A percentile compares a stretch with the other conserved stretches of the same genome.
Conservation (phyloP, 2,797 vertebrate genomes). For the Erethizon dorsatum region DNA sequence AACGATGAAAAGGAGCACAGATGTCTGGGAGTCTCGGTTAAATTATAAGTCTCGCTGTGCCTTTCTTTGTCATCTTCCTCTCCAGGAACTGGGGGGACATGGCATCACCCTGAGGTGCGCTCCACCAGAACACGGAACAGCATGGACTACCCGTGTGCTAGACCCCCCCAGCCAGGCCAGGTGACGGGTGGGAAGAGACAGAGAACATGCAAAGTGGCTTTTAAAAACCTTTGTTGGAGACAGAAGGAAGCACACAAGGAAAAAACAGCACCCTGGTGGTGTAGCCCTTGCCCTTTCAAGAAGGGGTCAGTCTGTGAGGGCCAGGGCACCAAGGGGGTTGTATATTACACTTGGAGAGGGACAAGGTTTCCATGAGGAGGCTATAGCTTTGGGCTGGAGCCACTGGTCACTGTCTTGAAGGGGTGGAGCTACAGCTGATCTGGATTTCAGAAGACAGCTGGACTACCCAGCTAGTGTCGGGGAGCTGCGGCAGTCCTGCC, state of each 20-base stretch:
- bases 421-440: neutral
- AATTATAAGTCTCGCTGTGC: no score
- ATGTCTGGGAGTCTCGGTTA: constrained; percentile 5
- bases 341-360: neutral
- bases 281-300: neutral
- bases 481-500: neutral
- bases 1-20: constrained; percentile 6
- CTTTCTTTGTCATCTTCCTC: neutral
- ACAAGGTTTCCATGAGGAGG: neutral
- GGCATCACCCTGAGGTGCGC: neutral
- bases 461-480: neutral
- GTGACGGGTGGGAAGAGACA: neutral
- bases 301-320: neutral
- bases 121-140: accelerated
- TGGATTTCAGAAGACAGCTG: neutral
- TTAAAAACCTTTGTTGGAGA: neutral
- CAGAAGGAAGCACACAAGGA: neutral
- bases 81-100: neutral
- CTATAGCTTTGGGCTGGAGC: neutral
- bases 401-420: neutral
- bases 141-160: accelerated
- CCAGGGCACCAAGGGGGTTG: neutral
- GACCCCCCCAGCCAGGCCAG: neutral
- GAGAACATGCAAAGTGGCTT: neutral
- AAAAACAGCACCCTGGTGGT: neutral